Conservation (phyloP, 2,113 vertebrate species). For the Plecotus auritus region DNA sequence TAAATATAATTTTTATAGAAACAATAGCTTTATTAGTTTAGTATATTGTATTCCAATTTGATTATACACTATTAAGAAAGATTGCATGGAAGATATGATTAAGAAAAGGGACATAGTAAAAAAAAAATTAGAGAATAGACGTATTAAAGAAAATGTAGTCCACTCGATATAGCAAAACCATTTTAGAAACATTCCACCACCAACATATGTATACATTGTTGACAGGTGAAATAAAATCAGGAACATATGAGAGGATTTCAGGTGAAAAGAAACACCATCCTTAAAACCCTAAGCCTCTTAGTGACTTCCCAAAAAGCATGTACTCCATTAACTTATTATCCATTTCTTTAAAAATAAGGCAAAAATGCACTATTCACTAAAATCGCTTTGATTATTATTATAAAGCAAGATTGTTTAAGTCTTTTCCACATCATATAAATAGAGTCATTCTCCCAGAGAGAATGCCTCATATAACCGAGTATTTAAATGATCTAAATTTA, state of each 20-base stretch:
- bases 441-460: background rate
- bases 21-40: background rate
- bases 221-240: background rate
- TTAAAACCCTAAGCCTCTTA: background rate
- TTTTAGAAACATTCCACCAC: background rate
- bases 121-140: background rate
- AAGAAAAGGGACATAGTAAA: background rate
- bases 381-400: background rate
- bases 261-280: background rate
- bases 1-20: background rate
- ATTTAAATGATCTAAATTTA: slow-evolving; percentile 37
- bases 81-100: background rate
- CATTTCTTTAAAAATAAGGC: background rate
- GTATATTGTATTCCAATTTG: background rate
- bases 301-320: background rate
- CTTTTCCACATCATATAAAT: background rate
- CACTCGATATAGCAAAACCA: background rate
- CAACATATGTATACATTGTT: background rate
- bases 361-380: background rate
- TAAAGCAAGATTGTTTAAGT: background rate
- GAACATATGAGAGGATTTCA: background rate
- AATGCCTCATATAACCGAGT: background rate
- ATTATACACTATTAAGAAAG: background rate
- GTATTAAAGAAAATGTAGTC: background rate
- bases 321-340: background rate